Conservation (phyloP, 2,888 invertebrate genomes). For the Strigamia crassipes region DNA sequence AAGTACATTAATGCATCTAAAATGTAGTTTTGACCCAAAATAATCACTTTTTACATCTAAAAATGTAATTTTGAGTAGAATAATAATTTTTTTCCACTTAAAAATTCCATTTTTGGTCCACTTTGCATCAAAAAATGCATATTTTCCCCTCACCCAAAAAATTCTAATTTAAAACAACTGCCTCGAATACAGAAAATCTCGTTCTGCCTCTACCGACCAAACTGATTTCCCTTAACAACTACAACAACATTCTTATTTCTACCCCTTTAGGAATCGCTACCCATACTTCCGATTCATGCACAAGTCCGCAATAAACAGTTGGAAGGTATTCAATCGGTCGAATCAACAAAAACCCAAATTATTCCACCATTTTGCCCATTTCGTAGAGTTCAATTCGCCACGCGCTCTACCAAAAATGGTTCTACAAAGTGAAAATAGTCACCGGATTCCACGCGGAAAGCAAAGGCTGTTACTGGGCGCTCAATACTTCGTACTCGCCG, state of each 20-base stretch:
- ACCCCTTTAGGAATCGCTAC: neutral
- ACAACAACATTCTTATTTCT: neutral
- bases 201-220: no score
- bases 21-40: no score
- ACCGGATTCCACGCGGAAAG: neutral
- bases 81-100: no score
- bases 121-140: no score
- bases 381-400: neutral
- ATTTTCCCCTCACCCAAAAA: no score
- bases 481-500: neutral
- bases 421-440: neutral
- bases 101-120: no score
- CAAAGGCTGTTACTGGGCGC: slow-evolving; percentile 19
- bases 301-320: neutral
- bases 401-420: slow-evolving; percentile 24
- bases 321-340: neutral
- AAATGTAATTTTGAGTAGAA: no score
- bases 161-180: no score
- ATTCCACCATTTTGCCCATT: neutral
- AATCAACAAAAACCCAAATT: neutral
- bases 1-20: no score
- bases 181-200: no score
- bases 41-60: no score
- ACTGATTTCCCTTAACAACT: no score
- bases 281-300: neutral